Conservation (phyloP, 2,888 invertebrate genomes). For the Sinodicranocentrus sp. region DNA sequence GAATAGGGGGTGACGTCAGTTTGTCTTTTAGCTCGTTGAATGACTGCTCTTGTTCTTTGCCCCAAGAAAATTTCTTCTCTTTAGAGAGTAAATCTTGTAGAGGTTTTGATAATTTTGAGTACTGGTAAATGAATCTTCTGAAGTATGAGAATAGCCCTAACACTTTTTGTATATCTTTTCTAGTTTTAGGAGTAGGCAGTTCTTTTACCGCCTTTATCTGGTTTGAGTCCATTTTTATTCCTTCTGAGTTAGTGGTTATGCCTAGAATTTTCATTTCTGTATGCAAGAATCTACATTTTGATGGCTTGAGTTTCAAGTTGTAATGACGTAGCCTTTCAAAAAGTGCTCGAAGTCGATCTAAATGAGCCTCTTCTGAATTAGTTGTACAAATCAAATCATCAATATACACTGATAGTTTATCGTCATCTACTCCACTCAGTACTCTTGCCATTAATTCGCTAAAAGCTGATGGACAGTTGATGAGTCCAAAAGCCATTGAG, state of each 20-base stretch:
- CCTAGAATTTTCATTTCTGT: conserved; percentile 10
- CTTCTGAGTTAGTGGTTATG: conserved; percentile 16
- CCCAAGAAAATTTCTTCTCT: conserved; percentile 1
- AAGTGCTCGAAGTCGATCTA: not conserved
- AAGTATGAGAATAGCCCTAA: conserved; percentile 24
- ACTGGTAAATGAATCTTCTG: not conserved
- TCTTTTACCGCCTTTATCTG: conserved; percentile 49
- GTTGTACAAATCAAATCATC: conserved; percentile 13
- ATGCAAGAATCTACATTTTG: conserved; percentile 40
- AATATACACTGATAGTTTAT: not conserved
- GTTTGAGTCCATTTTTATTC: conserved; percentile 30
- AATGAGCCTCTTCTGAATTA: not conserved
- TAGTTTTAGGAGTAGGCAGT: conserved; percentile 37
- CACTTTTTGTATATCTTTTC: conserved; percentile 22
- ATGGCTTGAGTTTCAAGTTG: conserved; percentile 13
- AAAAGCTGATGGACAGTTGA: not conserved
- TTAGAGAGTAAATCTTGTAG: not conserved
- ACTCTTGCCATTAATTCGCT: conserved; percentile 1
- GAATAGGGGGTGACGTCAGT: conserved; percentile 12
- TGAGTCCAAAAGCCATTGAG: not conserved
- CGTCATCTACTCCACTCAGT: not conserved
- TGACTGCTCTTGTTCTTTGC: not conserved
- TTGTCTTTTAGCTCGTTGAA: conserved; percentile 19
- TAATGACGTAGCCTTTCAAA: not conserved
- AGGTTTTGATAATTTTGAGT: conserved; percentile 2